Conservation (phyloP, 2,888 invertebrate species). For the Ctena decussata region DNA sequence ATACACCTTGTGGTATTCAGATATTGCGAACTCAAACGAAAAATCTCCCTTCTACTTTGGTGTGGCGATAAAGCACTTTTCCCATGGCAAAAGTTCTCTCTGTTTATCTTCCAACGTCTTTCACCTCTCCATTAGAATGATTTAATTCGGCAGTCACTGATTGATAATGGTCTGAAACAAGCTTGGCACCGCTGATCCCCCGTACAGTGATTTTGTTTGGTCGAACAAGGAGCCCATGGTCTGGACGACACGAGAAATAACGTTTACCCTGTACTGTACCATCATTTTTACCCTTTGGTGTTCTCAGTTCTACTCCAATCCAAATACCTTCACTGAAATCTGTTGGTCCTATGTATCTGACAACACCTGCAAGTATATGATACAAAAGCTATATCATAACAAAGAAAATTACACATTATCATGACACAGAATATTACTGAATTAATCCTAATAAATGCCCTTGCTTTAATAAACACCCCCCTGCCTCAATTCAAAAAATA, state of each 20-base stretch:
- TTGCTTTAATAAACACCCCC: no score
- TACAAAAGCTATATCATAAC: no score
- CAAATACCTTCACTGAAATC: conserved; percentile 88
- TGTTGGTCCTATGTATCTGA: conserved; percentile 87
- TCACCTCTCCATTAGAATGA: conserved; percentile 39
- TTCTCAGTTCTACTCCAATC: conserved; percentile 88
- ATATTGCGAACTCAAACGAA: no score
- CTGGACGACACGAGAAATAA: conserved; percentile 85
- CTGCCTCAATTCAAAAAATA: no score
- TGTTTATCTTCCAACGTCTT: conserved; percentile 38
- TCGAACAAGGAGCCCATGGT: conserved; percentile 86
- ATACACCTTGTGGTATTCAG: no score
- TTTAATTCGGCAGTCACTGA: conserved; percentile 7
- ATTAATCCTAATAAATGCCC: no score
- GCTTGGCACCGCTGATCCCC: conserved; percentile 88
- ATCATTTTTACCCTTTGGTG: conserved; percentile 86
- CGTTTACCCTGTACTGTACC: conserved; percentile 85
- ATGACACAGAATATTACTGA: no score
- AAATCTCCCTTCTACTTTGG: background rate
- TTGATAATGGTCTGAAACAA: conserved; percentile 77
- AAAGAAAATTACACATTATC: no score
- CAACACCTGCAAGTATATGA: conserved; percentile 81
- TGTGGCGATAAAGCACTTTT: conserved; percentile 1
- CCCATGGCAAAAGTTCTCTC: background rate
- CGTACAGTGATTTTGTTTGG: conserved; percentile 87